A percentile compares a stretch with the other conserved stretches of the same genome.
phyloP scores from a whole-genome alignment of 2,888 invertebrate genomes.

The Drosophila mettleri region DNA sequence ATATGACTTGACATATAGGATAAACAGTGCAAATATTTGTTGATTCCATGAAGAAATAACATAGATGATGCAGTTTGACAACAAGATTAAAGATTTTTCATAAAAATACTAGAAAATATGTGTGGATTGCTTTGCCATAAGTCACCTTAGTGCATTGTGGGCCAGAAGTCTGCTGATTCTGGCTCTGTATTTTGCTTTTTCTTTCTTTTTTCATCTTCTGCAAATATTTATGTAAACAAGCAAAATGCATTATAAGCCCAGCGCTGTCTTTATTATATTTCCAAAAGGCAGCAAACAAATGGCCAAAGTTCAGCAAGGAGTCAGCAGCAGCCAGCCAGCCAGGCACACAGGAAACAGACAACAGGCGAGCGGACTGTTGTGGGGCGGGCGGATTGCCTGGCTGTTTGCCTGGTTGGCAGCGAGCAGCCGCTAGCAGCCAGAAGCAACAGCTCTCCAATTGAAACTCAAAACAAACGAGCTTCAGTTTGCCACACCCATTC shows the following conservation, averaged over 20 bases:
- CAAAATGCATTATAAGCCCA: constrained; percentile 65
- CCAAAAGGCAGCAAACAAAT: constrained; percentile 54
- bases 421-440: constrained; percentile 39
- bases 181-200: background rate
- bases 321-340: constrained; percentile 16
- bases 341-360: constrained; percentile 20
- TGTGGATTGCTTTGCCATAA: constrained; percentile 3
- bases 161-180: constrained; percentile 4
- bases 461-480: constrained; percentile 74
- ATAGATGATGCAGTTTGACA: background rate
- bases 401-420: constrained; percentile 8
- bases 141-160: constrained; percentile 13
- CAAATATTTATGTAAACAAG: constrained; percentile 69
- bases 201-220: constrained; percentile 21
- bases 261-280: constrained; percentile 63
- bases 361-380: constrained; percentile 6
- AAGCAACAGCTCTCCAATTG: constrained; percentile 72
- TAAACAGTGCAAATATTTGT: constrained; percentile 3
- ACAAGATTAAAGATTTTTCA: background rate
- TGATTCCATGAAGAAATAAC: background rate
- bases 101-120: constrained; percentile 10
- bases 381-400: constrained; percentile 4
- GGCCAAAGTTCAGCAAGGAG: constrained; percentile 50
- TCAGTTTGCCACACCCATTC: constrained; percentile 44
- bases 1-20: constrained; percentile 9